These are phyloP conservation scores for Hydrotaea cyrtoneurina DNA, from an alignment of 2,888 invertebrate genomes.

Conservation along the genomic window DNA sequence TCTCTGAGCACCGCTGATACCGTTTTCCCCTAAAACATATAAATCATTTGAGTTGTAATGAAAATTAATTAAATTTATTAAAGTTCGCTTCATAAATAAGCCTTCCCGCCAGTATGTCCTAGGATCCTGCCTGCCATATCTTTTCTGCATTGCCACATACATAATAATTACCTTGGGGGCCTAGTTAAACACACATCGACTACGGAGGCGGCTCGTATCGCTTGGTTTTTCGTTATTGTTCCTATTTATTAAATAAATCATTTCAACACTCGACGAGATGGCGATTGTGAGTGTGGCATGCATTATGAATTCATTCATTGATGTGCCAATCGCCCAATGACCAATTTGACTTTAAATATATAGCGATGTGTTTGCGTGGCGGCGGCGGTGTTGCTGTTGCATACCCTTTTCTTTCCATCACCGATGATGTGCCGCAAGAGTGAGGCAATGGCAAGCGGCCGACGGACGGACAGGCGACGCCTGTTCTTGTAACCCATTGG, in stretches of 20 bases:
- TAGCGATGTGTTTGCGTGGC: not conserved
- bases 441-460: not conserved
- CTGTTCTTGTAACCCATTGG: constrained; percentile 1
- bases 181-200: not conserved
- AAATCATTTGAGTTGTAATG: constrained; percentile 27
- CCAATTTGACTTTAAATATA: constrained; percentile 25
- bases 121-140: not conserved
- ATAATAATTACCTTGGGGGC: constrained; percentile 20
- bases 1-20: not conserved
- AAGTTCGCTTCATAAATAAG: constrained; percentile 25
- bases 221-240: not conserved
- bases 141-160: not conserved
- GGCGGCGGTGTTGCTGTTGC: not conserved
- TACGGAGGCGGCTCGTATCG: not conserved
- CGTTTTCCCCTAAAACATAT: not conserved
- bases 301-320: constrained; percentile 20
- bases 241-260: constrained; percentile 33
- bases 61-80: constrained; percentile 36
- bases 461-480: not conserved
- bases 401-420: not conserved
- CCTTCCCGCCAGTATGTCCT: not conserved
- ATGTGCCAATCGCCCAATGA: constrained; percentile 26
- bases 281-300: not conserved
- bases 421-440: not conserved
- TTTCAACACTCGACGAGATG: constrained; percentile 15